Evolutionary conservation across 2,113 vertebrate genomes (phyloP), one percentile per base, ranked within the genome.

Genomic region (Diadophis punctatus): DNA sequence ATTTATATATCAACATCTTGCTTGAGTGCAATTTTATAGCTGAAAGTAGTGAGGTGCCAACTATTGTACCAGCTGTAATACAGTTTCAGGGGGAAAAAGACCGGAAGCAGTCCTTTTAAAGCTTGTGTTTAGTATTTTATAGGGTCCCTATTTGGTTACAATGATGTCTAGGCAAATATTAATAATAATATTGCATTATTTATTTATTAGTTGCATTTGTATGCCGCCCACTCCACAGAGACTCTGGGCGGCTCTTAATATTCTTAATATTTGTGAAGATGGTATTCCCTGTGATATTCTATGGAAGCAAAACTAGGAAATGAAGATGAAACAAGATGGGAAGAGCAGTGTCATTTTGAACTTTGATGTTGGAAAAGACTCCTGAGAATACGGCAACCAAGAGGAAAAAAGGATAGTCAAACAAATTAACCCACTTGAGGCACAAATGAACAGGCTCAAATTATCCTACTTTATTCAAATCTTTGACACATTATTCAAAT

Each of bases 171-270:
- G 52, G 60, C 30, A 80, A 20, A 8, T 25, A 48, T 80, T 27
- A 90, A 90, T 90, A 87, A 90, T 90, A 23, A 56, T 91, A 43
- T 27, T 48, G n/a, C n/a, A n/a, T n/a, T n/a, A n/a, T n/a, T n/a
- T n/a, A n/a, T n/a, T n/a, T n/a, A n/a, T n/a, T n/a, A n/a, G n/a
- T n/a, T n/a, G n/a, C n/a, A n/a, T n/a, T n/a, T n/a, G n/a, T n/a
- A n/a, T n/a, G n/a, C n/a, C n/a, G n/a, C n/a, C n/a, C n/a, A n/a
- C n/a, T n/a, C n/a, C n/a, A n/a, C n/a, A n/a, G n/a, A n/a, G n/a
- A n/a, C n/a, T n/a, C n/a, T n/a, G n/a, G n/a, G n/a, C n/a, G n/a
- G n/a, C n/a, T n/a, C n/a, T n/a, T n/a, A n/a, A n/a, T n/a, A n/a
- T 55, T 55, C 43, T 25, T 30, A 74, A 48, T 55, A 87, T 90